Percentiles rank a stretch among this genome's conserved stretches.
phyloP scores from a whole-genome alignment of 2,797 vertebrate species.

The Sus cebifrons region DNA sequence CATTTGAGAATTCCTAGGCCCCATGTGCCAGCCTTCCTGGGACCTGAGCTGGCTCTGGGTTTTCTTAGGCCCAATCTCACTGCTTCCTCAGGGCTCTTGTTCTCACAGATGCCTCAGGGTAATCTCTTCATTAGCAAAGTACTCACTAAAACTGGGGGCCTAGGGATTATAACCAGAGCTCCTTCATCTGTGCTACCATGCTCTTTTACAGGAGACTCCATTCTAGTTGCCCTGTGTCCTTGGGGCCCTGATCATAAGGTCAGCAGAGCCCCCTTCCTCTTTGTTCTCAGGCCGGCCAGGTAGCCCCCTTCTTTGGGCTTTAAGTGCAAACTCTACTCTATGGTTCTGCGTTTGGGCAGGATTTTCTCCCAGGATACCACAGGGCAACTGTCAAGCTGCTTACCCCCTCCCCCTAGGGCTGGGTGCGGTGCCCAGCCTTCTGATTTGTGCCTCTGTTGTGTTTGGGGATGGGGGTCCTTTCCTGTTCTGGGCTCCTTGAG shows the following conservation, averaged over 20 bases:
- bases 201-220: background rate
- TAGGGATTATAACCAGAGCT: background rate
- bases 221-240: background rate
- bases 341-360: slow-evolving; percentile 55
- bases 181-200: background rate
- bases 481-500: slow-evolving; percentile 32
- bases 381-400: slow-evolving; percentile 59
- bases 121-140: slow-evolving; percentile 43
- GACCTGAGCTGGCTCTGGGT: slow-evolving; percentile 47
- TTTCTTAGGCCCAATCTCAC: slow-evolving; percentile 52
- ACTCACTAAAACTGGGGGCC: background rate
- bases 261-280: background rate
- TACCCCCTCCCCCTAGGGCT: background rate
- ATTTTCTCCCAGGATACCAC: slow-evolving; percentile 17
- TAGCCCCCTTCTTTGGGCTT: slow-evolving; percentile 31
- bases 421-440: background rate
- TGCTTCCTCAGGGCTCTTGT: slow-evolving; percentile 75
- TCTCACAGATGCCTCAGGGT: slow-evolving; percentile 71
- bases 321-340: background rate
- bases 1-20: slow-evolving; percentile 41
- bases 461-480: background rate
- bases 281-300: slow-evolving; percentile 35
- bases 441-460: slow-evolving; percentile 53
- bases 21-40: slow-evolving; percentile 14
- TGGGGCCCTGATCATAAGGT: background rate